These are phyloP conservation scores for Pimephales promelas DNA, from an alignment of 2,113 vertebrate genomes.

Conservation along the genomic window DNA sequence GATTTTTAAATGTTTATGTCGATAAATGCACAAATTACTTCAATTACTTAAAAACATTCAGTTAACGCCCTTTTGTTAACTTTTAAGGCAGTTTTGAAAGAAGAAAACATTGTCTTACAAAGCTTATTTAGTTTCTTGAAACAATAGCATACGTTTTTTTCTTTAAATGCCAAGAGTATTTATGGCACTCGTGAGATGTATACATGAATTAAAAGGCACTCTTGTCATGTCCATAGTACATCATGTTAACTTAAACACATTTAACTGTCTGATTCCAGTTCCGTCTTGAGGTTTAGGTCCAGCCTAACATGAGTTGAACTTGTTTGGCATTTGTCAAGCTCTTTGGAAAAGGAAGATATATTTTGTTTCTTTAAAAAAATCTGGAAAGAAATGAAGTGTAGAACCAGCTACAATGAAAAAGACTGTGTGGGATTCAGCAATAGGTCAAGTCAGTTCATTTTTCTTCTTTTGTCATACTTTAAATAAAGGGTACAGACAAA, in stretches of 20 bases:
- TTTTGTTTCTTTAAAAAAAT: constrained; percentile 8
- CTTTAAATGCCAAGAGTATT: constrained; percentile 27
- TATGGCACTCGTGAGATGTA: constrained; percentile 67
- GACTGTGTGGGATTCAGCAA: constrained; percentile 22
- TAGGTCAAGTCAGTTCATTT: constrained; percentile 58
- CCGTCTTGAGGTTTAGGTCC: constrained; percentile 66
- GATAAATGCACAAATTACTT: constrained; percentile 58
- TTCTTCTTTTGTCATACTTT: constrained; percentile 57
- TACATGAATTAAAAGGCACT: constrained; percentile 66
- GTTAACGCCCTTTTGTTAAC: constrained; percentile 65
- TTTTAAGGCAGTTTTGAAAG: constrained; percentile 79
- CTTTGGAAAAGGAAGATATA: constrained; percentile 8
- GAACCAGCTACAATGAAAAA: constrained; percentile 85
- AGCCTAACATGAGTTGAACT: constrained; percentile 65
- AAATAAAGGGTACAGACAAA: constrained; percentile 60
- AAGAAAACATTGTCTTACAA: constrained; percentile 83
- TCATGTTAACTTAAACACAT: constrained; percentile 50
- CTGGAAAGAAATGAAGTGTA: constrained; percentile 66
- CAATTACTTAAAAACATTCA: constrained; percentile 63
- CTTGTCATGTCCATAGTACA: constrained; percentile 59
- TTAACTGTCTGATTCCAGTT: constrained; percentile 67
- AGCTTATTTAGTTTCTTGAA: constrained; percentile 71
- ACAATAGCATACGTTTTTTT: constrained; percentile 43
- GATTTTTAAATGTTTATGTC: constrained; percentile 68
- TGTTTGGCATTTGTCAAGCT: constrained; percentile 52